A percentile compares a stretch with the other conserved stretches of the same genome.
Evolutionary conservation across 2,888 invertebrate genomes (phyloP).

Genomic region (Diadegma fenestrale): DNA sequence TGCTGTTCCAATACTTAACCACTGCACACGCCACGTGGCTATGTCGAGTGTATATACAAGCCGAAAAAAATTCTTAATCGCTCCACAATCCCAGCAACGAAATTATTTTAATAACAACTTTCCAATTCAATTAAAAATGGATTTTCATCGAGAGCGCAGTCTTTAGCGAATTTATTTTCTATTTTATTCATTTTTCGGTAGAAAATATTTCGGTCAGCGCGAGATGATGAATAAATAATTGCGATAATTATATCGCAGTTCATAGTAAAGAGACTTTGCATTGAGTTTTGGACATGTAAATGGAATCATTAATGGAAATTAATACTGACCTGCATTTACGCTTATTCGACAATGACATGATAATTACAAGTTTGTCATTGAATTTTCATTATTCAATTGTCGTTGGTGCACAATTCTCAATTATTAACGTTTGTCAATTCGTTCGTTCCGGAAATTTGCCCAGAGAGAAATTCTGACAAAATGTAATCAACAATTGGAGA

Average conservation of each 20-base stretch:
- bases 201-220: neutral
- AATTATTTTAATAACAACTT: neutral
- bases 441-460: neutral
- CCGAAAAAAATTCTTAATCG: neutral
- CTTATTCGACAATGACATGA: neutral
- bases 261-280: neutral
- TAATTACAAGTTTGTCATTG: neutral
- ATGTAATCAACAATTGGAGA: conserved; percentile 27
- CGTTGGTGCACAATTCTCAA: neutral
- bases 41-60: neutral
- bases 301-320: neutral
- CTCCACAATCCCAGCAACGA: neutral
- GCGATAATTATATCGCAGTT: neutral
- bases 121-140: neutral
- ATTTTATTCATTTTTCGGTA: neutral
- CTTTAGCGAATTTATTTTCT: neutral
- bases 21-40: neutral
- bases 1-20: neutral
- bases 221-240: neutral
- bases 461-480: neutral
- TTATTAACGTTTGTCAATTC: neutral
- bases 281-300: neutral
- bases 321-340: neutral
- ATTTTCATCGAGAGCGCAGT: neutral
- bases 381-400: neutral